Evolutionary conservation across 2,113 vertebrate genomes (phyloP).

Genomic region (Eudyptes chrysolophus): DNA sequence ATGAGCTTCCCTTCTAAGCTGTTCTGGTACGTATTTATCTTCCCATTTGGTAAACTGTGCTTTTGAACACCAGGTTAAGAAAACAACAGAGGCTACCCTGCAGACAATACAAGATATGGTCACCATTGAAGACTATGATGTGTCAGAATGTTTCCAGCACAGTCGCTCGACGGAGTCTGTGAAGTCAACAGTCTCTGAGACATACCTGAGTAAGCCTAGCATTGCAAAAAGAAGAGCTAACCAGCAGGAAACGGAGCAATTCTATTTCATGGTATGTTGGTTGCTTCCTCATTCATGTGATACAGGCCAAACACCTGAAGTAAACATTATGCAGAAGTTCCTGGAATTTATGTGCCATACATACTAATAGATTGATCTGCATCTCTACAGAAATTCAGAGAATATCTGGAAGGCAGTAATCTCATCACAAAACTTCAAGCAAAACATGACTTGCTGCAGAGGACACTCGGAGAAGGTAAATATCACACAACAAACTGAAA

Average conservation of each 20-base stretch:
- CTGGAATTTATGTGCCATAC: not conserved
- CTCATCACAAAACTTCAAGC: slow-evolving; percentile 99
- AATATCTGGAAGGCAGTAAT: slow-evolving; percentile 97
- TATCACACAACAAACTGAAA: not conserved
- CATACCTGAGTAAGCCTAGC: slow-evolving; percentile 97
- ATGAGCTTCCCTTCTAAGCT: not conserved
- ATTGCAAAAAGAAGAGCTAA: slow-evolving; percentile 96
- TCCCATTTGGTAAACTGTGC: not conserved
- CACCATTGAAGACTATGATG: slow-evolving; percentile 97
- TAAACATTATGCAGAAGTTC: not conserved
- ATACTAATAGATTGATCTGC: slow-evolving; percentile 59
- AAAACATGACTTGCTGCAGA: slow-evolving; percentile 96
- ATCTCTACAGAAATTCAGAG: slow-evolving; percentile 94
- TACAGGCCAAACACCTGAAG: not conserved
- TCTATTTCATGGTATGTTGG: slow-evolving; percentile 93
- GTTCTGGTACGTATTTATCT: not conserved
- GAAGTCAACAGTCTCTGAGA: slow-evolving; percentile 95
- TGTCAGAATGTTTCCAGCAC: slow-evolving; percentile 98
- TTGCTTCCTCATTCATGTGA: not conserved
- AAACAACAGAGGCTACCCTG: slow-evolving; percentile 95
- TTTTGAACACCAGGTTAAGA: slow-evolving; percentile 86
- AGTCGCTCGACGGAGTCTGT: slow-evolving; percentile 97
- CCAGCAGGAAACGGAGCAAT: slow-evolving; percentile 98
- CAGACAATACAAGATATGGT: slow-evolving; percentile 99
- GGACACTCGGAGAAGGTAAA: slow-evolving; percentile 92